Evolutionary conservation across 2,888 invertebrate genomes (phyloP).

Genomic region (Luffia ferchaultella): DNA sequence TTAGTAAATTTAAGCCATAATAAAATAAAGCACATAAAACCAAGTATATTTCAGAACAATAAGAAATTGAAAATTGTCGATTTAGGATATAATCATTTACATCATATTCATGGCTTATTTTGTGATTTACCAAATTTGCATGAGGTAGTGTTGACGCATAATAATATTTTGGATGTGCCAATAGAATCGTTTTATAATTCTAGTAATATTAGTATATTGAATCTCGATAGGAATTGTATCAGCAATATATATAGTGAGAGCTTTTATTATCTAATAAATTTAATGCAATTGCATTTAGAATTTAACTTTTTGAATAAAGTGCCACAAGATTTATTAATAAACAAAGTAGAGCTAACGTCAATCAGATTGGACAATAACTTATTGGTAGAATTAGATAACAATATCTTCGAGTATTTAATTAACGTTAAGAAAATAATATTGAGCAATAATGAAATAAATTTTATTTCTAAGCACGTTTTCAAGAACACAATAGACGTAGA

Average conservation of each 20-base stretch:
- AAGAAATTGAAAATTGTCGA: conserved; percentile 82
- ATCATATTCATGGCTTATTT: conserved; percentile 85
- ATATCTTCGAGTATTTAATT: conserved; percentile 77
- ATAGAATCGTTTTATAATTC: conserved; percentile 85
- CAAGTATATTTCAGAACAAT: conserved; percentile 80
- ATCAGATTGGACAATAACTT: conserved; percentile 88
- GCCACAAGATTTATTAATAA: conserved; percentile 79
- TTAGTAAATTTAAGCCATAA: conserved; percentile 89
- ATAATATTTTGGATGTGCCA: conserved; percentile 88
- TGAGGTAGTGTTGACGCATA: conserved; percentile 85
- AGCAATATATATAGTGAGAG: conserved; percentile 81
- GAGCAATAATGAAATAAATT: conserved; percentile 82
- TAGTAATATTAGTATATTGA: conserved; percentile 78
- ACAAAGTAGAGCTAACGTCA: conserved; percentile 78
- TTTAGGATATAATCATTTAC: conserved; percentile 88
- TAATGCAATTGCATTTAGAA: conserved; percentile 84
- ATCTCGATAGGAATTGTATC: conserved; percentile 88
- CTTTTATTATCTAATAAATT: conserved; percentile 75
- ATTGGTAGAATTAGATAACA: conserved; percentile 79
- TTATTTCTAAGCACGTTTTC: conserved; percentile 79
- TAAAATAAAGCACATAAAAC: conserved; percentile 80
- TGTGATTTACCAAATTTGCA: conserved; percentile 79
- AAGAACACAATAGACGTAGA: conserved; percentile 76
- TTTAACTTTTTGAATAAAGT: conserved; percentile 85
- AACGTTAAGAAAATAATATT: conserved; percentile 80